Percentiles rank a stretch among this genome's conserved stretches.
These are phyloP conservation scores for Neolamprologus hecqui DNA, from an alignment of 2,113 vertebrate genomes.

Conservation along the genomic window DNA sequence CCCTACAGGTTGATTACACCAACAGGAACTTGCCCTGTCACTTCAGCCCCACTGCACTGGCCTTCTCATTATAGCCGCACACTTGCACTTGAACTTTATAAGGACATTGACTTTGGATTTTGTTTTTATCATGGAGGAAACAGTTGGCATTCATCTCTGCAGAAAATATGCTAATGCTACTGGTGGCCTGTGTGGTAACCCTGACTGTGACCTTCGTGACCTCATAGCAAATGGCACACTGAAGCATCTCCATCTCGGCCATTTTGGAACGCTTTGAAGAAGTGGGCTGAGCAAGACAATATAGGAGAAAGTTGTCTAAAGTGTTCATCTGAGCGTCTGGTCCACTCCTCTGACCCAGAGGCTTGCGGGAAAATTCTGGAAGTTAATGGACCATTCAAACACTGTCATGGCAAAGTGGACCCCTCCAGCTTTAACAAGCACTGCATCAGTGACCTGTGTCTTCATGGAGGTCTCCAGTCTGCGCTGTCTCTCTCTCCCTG, in stretches of 20 bases:
- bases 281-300: constrained; percentile 13
- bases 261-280: constrained; percentile 3
- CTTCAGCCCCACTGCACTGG: background rate
- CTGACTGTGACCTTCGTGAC: constrained; percentile 26
- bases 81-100: background rate
- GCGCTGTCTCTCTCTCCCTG: constrained; percentile 22
- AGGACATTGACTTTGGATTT: constrained; percentile 1
- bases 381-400: constrained; percentile 53
- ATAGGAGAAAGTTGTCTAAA: constrained; percentile 30
- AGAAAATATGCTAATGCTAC: constrained; percentile 8
- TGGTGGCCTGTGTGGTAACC: constrained; percentile 35
- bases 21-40: background rate
- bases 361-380: constrained; percentile 33
- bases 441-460: constrained; percentile 58
- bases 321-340: constrained; percentile 16
- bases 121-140: background rate
- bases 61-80: background rate
- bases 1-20: constrained; percentile 32
- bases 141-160: background rate
- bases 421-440: constrained; percentile 41
- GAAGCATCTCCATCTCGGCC: background rate
- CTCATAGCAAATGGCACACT: background rate
- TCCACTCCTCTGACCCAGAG: background rate
- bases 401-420: constrained; percentile 52
- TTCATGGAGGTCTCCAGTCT: constrained; percentile 23